These are phyloP conservation scores for Romanogobio albipinnatus DNA, from an alignment of 2,113 vertebrate species.

Conservation along the genomic window DNA sequence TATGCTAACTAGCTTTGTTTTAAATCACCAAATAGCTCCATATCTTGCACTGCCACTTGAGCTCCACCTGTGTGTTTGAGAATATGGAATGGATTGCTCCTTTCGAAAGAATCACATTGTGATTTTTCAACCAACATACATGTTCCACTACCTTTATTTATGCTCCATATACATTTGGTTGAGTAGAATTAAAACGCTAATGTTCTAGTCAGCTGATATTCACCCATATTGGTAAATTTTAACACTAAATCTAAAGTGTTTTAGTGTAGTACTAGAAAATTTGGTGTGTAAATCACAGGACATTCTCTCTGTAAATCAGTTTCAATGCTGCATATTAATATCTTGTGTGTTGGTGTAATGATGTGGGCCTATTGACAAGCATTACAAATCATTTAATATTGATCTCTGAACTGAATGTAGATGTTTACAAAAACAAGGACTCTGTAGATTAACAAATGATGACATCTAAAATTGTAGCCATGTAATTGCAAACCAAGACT, in stretches of 20 bases:
- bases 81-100: neutral
- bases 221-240: neutral
- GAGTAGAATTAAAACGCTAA: neutral
- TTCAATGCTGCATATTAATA: neutral
- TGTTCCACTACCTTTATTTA: conserved; percentile 53
- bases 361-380: neutral
- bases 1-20: neutral
- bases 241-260: neutral
- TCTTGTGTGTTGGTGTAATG: neutral
- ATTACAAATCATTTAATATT: neutral
- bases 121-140: conserved; percentile 49
- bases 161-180: conserved; percentile 18
- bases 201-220: neutral
- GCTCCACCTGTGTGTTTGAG: neutral
- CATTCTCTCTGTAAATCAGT: neutral
- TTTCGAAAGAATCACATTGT: conserved; percentile 24
- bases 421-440: neutral
- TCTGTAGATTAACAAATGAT: neutral
- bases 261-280: neutral
- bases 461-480: neutral
- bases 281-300: neutral
- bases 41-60: conserved; percentile 16
- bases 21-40: neutral
- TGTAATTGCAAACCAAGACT: neutral
- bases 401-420: conserved; percentile 16